These are phyloP conservation scores for Corythucha ciliata DNA, from an alignment of 2,888 invertebrate genomes.

Conservation along the genomic window DNA sequence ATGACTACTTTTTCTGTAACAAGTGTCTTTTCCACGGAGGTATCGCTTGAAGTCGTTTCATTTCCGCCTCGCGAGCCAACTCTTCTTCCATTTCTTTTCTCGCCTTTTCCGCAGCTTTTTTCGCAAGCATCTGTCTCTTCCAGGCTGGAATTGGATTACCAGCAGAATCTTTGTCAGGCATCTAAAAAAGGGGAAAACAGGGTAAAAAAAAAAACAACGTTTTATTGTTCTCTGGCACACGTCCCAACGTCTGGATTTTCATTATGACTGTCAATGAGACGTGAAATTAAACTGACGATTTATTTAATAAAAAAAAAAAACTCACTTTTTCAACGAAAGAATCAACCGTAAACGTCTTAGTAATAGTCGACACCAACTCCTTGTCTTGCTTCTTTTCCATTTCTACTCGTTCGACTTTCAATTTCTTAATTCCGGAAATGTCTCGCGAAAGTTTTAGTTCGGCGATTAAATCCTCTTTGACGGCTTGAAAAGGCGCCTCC, in stretches of 20 bases:
- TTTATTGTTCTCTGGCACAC: no score
- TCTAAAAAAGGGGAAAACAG: conserved; percentile 47
- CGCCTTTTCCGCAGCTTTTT: conserved; percentile 88
- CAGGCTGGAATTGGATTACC: conserved; percentile 87
- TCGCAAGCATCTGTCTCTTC: conserved; percentile 92
- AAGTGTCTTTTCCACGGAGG: conserved; percentile 92
- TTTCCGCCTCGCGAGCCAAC: conserved; percentile 72
- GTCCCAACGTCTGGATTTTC: no score
- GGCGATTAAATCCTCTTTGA: conserved; percentile 79
- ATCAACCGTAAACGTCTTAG: conserved; percentile 71
- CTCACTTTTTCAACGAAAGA: conserved; percentile 86
- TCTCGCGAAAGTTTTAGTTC: conserved; percentile 87
- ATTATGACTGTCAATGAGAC: not conserved
- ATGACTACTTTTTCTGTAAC: conserved; percentile 55
- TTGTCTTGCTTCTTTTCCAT: conserved; percentile 74
- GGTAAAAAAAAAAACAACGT: conserved; percentile 26
- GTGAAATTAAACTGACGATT: not conserved
- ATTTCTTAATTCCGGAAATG: conserved; percentile 84
- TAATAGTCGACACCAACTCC: conserved; percentile 73
- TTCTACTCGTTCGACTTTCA: conserved; percentile 82
- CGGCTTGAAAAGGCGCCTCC: conserved; percentile 59
- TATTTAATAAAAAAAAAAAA: conserved; percentile 30
- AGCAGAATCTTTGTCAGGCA: conserved; percentile 78
- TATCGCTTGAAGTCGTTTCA: conserved; percentile 72
- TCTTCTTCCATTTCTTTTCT: conserved; percentile 82